These are phyloP conservation scores for Toxotes jaculatrix DNA, from an alignment of 2,113 vertebrate genomes.

Conservation along the genomic window DNA sequence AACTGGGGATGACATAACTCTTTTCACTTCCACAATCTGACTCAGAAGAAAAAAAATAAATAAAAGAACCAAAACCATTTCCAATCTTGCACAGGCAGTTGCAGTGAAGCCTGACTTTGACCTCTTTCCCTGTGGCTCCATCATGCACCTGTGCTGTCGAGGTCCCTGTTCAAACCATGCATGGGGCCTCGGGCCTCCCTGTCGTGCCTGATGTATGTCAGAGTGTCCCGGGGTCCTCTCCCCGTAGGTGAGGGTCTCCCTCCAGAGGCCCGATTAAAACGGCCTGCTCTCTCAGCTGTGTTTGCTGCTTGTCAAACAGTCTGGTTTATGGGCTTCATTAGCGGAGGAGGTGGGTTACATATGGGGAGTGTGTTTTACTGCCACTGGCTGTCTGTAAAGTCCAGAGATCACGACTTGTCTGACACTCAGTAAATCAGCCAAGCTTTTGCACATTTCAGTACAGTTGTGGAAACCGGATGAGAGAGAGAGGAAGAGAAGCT, in stretches of 20 bases:
- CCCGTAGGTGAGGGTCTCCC: slow-evolving; percentile 65
- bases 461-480: slow-evolving; percentile 42
- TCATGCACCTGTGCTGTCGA: slow-evolving; percentile 78
- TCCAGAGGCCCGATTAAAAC: slow-evolving; percentile 81
- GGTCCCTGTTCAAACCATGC: slow-evolving; percentile 35
- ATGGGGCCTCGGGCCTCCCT: slow-evolving; percentile 64
- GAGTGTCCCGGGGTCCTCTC: slow-evolving; percentile 69
- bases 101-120: slow-evolving; percentile 57
- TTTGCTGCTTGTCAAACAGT: slow-evolving; percentile 80
- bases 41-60: slow-evolving; percentile 16
- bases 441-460: slow-evolving; percentile 43
- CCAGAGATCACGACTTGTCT: slow-evolving; percentile 79
- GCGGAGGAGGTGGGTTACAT: slow-evolving; percentile 76
- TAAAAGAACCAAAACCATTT: slow-evolving; percentile 11
- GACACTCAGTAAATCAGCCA: slow-evolving; percentile 79
- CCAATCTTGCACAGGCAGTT: slow-evolving; percentile 42
- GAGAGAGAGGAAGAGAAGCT: neutral
- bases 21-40: slow-evolving; percentile 39
- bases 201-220: slow-evolving; percentile 79
- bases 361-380: slow-evolving; percentile 85
- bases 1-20: slow-evolving; percentile 51
- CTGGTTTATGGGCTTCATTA: slow-evolving; percentile 86
- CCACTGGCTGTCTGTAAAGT: slow-evolving; percentile 85
- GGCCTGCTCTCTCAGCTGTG: slow-evolving; percentile 79
- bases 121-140: slow-evolving; percentile 60